These are phyloP conservation scores for Forpus xanthops DNA, from an alignment of 2,797 vertebrate genomes.

Conservation along the genomic window DNA sequence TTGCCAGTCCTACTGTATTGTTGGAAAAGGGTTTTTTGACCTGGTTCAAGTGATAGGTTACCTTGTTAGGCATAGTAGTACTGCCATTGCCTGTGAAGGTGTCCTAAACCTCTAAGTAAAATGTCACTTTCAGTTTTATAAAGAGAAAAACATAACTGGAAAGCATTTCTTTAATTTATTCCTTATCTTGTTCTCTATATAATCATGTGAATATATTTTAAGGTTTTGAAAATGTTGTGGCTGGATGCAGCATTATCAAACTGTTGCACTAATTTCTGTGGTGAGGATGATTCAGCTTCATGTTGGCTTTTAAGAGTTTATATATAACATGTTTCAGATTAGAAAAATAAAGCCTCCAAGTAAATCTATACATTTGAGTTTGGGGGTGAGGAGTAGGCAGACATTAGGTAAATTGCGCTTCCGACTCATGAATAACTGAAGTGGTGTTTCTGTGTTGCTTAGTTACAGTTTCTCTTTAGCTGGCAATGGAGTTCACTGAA, in stretches of 20 bases:
- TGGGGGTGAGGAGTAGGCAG: not conserved
- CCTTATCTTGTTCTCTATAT: not conserved
- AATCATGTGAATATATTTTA: not conserved
- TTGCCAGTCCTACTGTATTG: not conserved
- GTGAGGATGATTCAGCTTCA: not conserved
- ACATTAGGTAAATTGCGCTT: slow-evolving; percentile 23
- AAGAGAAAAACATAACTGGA: not conserved
- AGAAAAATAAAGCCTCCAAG: slow-evolving; percentile 5
- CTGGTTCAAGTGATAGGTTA: not conserved
- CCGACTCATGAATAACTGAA: slow-evolving; percentile 13
- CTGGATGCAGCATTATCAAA: not conserved
- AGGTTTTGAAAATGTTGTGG: not conserved
- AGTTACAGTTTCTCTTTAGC: slow-evolving; percentile 57
- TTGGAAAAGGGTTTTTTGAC: not conserved
- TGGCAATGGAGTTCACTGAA: slow-evolving; percentile 14
- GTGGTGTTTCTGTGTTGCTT: slow-evolving; percentile 53
- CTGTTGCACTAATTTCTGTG: not conserved
- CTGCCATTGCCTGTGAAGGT: not conserved
- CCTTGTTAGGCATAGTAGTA: not conserved
- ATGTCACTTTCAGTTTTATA: not conserved
- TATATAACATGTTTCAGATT: not conserved
- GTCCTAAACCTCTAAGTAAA: not conserved
- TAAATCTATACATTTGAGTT: not conserved
- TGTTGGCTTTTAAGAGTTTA: not conserved
- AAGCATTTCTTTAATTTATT: not conserved